Evolutionary conservation across 2,113 vertebrate genomes (phyloP).

Genomic region (Pelecanus crispus): DNA sequence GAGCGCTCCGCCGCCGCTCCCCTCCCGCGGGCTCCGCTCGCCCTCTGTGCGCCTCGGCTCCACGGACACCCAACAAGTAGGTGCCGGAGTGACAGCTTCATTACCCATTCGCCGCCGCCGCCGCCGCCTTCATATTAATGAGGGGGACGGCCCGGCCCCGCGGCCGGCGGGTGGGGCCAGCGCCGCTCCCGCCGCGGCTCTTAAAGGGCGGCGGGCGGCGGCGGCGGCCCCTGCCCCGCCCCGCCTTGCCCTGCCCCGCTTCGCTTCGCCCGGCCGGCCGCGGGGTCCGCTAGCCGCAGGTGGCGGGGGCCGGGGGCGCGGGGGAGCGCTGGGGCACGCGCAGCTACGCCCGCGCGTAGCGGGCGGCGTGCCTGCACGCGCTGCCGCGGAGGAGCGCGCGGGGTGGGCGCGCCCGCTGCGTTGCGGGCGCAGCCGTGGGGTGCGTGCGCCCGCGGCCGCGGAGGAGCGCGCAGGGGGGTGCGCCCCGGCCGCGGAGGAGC

Average conservation of each 20-base stretch:
- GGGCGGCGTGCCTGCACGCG: background rate
- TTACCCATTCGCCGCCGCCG: constrained; percentile 60
- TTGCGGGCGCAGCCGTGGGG: fast-evolving
- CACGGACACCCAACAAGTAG: constrained; percentile 59
- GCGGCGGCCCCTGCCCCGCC: fast-evolving
- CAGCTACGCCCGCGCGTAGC: too few relatives aligned
- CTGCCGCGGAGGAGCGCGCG: background rate
- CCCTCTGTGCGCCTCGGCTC: constrained; percentile 30
- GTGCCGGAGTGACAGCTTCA: constrained; percentile 68
- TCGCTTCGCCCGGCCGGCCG: too few relatives aligned
- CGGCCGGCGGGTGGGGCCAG: constrained; percentile 27
- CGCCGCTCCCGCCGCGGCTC: constrained; percentile 32
- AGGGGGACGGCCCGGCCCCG: constrained; percentile 36
- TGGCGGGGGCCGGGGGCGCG: too few relatives aligned
- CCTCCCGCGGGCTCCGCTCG: background rate
- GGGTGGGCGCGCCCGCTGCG: fast-evolving
- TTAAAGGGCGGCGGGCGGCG: constrained; percentile 29
- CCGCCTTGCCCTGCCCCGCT: too few relatives aligned
- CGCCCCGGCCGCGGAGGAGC: background rate
- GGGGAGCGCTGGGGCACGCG: too few relatives aligned
- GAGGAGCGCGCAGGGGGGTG: fast-evolving
- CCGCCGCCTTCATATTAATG: constrained; percentile 68
- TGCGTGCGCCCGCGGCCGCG: fast-evolving
- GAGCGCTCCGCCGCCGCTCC: constrained; percentile 15
- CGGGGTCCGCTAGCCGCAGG: fast-evolving